Evolutionary conservation across 2,888 invertebrate species (phyloP), one percentile per base, ranked within the genome.

Genomic region (Agriotes lineatus): DNA sequence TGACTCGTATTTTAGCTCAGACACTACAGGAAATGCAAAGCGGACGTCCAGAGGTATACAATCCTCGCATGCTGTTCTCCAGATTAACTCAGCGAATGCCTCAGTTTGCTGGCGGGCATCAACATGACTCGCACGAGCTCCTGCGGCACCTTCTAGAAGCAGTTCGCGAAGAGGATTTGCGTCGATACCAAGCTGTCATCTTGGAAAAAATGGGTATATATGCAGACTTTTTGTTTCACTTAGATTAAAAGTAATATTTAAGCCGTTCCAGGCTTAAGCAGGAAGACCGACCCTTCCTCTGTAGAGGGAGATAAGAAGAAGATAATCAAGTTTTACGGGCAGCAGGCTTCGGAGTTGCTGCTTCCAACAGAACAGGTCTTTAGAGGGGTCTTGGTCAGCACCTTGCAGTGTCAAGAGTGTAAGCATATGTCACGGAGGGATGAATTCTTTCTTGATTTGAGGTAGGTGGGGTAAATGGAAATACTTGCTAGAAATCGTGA

Each of bases 61-160:
- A 86, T 18, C 93, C 93, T 0, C 83, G 87, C 19, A 88, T 88
- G 78, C 85, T 94, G 50, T 86, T 93, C 22, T 86, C 87, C 0
- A 88, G 88, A 67, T 85, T 93, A 18, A 90, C 89, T 65, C 86
- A 85, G 74, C 91, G 91, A 75, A 87, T 91, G 80, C 93, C 94
- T 0, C 93, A 96, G 82, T 98, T 97, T 83, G 93, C 93, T 58
- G 96, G 96, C 7, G 96, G 94, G 1, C 95, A 96, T 77, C 98
- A 99, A 80, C 99, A 99, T 80, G 99, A 99, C 82, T 92, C 98
- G 0, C 99, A 99, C 79, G 99, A 99, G 83, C 85, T 99, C 62
- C 87, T 99, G 14, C 86, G 98, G 60, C 95, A 96, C 85, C 85
- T 99, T 50, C 85, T 99, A 57, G 97, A 99, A 83, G 93, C 92